Base-by-base conservation (phyloP, 2,888 invertebrate genomes). In the Leptopilina syphax region DNA sequence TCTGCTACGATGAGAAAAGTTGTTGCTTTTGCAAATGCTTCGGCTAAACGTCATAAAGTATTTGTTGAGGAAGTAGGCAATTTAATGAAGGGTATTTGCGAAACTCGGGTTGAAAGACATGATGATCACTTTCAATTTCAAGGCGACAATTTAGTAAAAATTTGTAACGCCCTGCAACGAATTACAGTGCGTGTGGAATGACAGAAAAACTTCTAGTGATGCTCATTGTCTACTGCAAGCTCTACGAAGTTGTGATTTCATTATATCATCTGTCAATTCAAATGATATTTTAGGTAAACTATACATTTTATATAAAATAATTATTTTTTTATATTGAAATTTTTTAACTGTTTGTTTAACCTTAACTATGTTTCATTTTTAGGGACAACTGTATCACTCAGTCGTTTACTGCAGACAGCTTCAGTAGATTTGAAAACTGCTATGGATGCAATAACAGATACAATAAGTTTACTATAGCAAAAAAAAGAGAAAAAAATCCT, bases 371-470 rank as follows among this genome's bases (percentile, higher is more conserved):
- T 65, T 65, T 10, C 4, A 10, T 44, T 65, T 65, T 44, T 34
- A 81, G 79, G 77, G 7, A 70, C 76, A 73, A 77, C 76, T 24
- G 68, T 79, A 3, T 78, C 79, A 57, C 60, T 83, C 10, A 83
- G 83, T 73, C 80, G 81, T 13, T 67, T 78, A 1, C 70, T 83
- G 13, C 81, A 83, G 65, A 77, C 65, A 47, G 50, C 80, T 24
- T 84, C 85, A 80, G 79, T 88, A 79, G 86, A 87, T 79, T 82
- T 87, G 79, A 87, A 87, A 81, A 86, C 68, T 78, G 86, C 87
- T 76, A 81, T 82, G n/a, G 85, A 86, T 81, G 85, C 84, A 76
- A 79, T 87, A 47, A 83, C 83, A 57, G 86, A 87, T 80, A 85
- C 84, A 47, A 41, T 86, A 44, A 65, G 57, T 60, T 84, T 86